phyloP scores from a whole-genome alignment of 2,113 vertebrate genomes.

The Orientallactaga bullata region DNA sequence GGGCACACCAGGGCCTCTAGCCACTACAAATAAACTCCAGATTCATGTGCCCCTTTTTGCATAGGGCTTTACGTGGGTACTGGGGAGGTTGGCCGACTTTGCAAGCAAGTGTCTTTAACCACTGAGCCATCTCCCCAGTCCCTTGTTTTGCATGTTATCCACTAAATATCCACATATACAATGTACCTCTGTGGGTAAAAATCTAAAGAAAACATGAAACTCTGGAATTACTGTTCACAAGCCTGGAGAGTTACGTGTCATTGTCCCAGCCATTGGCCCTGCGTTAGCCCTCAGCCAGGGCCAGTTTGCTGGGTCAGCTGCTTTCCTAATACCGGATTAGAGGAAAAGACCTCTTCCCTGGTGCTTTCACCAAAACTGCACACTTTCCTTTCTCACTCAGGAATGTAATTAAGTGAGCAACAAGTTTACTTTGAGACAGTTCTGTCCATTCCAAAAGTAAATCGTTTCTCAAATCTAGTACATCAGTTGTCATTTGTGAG shows the following conservation, averaged over 20 bases:
- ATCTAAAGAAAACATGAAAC: background rate
- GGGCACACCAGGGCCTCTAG: too few species aligned
- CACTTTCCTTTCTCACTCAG: background rate
- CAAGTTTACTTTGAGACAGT: background rate
- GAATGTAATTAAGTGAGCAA: background rate
- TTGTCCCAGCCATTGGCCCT: background rate
- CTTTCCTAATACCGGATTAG: fast-evolving
- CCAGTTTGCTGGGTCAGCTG: background rate
- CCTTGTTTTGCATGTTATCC: background rate
- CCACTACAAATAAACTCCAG: too few species aligned
- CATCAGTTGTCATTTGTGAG: background rate
- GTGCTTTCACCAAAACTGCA: background rate
- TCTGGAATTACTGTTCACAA: background rate
- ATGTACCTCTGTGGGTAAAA: background rate
- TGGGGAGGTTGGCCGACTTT: too few species aligned
- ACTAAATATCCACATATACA: background rate
- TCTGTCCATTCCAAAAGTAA: background rate
- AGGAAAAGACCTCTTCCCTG: background rate
- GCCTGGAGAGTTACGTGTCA: background rate
- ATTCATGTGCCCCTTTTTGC: too few species aligned
- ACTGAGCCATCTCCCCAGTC: too few species aligned
- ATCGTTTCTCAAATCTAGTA: background rate
- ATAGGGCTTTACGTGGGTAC: too few species aligned
- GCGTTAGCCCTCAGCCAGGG: background rate
- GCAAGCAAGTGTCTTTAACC: too few species aligned